Base-by-base conservation (phyloP, 2,113 vertebrate genomes). In the Pituophis catenifer region DNA sequence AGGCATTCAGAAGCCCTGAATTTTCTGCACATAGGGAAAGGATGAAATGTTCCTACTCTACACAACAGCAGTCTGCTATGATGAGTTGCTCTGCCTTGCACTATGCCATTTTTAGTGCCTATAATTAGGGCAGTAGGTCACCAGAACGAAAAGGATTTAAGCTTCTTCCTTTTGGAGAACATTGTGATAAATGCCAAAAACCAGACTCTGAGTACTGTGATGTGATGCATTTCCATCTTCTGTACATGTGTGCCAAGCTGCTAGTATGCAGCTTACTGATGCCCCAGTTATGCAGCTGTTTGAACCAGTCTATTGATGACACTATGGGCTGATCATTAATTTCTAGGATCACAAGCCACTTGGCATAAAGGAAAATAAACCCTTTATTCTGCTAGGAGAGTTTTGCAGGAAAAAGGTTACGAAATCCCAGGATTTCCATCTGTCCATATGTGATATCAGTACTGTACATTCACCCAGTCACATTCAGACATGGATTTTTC, bases 381-480 rank as follows among this genome's bases (percentile, higher is more conserved):
- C 62, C 26, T 95, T 94, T 95, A 89, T 90, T 93, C 91, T 92
- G 93, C 38, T 62, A 2, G 88, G 91, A 62, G 5, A 86, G 5
- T 29, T 89, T 92, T 85, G 26, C 87, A 94, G 91, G 91, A 90
- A 58, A 88, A 65, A 26, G 0, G 1, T 85, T 89, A n/a, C 57
- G 92, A 91, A 55, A 88, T 12, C 90, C 54, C 10, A 26, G 15
- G 0, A 2, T 23, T 62, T 62, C 93, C 91, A 44, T 0, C 13
- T 26, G 24, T 94, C 44, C 93, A 24, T 24, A 13, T 44, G 23
- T 44, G 55, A 55, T 13, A 88, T 48, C 90, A 8, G 54, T 13
- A 54, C 54, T 54, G 54, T 75, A n/a, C 3, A 86, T 88, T 57
- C 23, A 92, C 1, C 50, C 5, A n/a, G 8, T 86, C 50, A 54